These are phyloP conservation scores for Cranoglanis bouderius DNA, from an alignment of 2,113 vertebrate species.

Conservation along the genomic window DNA sequence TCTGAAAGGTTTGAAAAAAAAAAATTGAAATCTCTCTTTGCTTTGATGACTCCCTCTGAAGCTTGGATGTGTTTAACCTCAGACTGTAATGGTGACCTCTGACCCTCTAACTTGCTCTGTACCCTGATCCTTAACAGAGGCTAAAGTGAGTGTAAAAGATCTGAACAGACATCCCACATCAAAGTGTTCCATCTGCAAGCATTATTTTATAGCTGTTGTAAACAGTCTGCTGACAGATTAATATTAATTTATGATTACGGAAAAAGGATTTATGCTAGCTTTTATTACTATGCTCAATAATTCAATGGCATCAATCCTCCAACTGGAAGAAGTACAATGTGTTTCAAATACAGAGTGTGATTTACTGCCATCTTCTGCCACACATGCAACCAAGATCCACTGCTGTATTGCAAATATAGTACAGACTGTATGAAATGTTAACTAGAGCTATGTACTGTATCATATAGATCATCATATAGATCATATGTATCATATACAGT, in stretches of 20 bases:
- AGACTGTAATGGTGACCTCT: conserved; percentile 9
- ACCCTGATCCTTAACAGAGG: neutral
- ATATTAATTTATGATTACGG: neutral
- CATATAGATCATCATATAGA: no score
- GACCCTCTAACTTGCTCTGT: neutral
- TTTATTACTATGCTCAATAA: neutral
- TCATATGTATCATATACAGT: neutral
- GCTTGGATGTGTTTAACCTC: conserved; percentile 41
- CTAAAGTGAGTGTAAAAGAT: neutral
- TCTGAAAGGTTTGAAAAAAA: neutral
- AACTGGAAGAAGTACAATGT: neutral
- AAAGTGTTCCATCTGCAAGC: conserved; percentile 13
- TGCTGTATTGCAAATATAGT: neutral
- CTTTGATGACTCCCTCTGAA: conserved; percentile 24
- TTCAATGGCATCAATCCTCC: neutral
- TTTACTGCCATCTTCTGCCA: neutral
- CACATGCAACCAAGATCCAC: neutral
- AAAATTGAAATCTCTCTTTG: neutral
- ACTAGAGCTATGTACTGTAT: neutral
- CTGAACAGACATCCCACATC: conserved; percentile 7
- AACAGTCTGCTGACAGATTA: conserved; percentile 8
- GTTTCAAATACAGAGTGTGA: neutral
- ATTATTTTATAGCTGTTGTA: conserved; percentile 6
- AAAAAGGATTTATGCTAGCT: neutral
- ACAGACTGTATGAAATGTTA: neutral